Evolutionary conservation across 2,888 invertebrate genomes (phyloP).

Genomic region (Drosophila sordidula): DNA sequence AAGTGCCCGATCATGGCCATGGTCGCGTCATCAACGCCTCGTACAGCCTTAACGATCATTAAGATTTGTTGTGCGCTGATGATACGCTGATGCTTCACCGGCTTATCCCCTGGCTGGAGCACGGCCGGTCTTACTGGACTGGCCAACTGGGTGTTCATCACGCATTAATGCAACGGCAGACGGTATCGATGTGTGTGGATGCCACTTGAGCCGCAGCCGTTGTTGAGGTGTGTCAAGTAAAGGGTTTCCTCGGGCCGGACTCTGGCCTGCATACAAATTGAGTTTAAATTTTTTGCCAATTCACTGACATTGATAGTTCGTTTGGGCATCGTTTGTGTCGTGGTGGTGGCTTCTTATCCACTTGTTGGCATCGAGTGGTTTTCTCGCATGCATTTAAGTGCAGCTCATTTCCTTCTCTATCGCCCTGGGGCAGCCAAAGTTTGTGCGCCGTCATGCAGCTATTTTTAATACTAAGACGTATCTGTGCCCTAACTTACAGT

Average conservation of each 20-base stretch:
- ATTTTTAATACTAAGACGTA: conserved; percentile 61
- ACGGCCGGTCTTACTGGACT: conserved; percentile 18
- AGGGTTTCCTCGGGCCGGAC: conserved; percentile 70
- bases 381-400: conserved; percentile 78
- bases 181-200: conserved; percentile 36
- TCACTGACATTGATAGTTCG: conserved; percentile 82
- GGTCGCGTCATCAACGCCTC: conserved; percentile 63
- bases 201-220: conserved; percentile 68
- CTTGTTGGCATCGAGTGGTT: conserved; percentile 81
- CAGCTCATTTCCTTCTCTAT: conserved; percentile 79
- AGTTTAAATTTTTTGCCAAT: conserved; percentile 80
- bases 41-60: conserved; percentile 66
- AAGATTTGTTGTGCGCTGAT: conserved; percentile 71
- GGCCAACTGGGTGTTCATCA: conserved; percentile 72
- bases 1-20: conserved; percentile 63
- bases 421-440: conserved; percentile 53
- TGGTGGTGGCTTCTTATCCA: conserved; percentile 81
- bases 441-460: conserved; percentile 69
- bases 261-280: conserved; percentile 77
- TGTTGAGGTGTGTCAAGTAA: conserved; percentile 81
- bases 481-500: conserved; percentile 20
- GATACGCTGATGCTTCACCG: conserved; percentile 73
- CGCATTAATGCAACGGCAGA: conserved; percentile 75
- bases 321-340: conserved; percentile 81
- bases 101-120: conserved; percentile 56